phyloP scores from a whole-genome alignment of 2,797 vertebrate genomes.

The Lepilemur septentrionalis region DNA sequence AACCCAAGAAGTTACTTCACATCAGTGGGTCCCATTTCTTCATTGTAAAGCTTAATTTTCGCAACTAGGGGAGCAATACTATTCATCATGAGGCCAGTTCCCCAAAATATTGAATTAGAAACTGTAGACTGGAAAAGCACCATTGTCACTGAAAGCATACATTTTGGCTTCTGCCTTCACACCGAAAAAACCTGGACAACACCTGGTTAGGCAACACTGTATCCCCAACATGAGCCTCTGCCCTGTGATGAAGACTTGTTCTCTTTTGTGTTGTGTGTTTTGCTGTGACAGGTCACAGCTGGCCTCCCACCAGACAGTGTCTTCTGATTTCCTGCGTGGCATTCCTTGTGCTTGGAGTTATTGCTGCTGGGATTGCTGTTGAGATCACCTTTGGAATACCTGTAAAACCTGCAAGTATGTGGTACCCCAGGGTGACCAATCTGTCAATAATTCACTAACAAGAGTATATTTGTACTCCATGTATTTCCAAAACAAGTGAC shows the following conservation, averaged over 20 bases:
- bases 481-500: not conserved
- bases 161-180: not conserved
- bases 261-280: not conserved
- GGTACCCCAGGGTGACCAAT: not conserved
- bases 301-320: not conserved
- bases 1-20: not conserved
- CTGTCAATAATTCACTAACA: not conserved
- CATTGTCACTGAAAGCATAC: not conserved
- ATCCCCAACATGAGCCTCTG: not conserved
- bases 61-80: not conserved
- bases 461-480: not conserved
- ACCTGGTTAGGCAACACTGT: not conserved
- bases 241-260: not conserved
- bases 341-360: slow-evolving; percentile 35
- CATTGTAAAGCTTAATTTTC: not conserved
- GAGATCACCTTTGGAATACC: slow-evolving; percentile 58
- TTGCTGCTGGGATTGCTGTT: slow-evolving; percentile 11
- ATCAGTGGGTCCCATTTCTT: not conserved
- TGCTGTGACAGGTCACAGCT: not conserved
- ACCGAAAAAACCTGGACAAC: not conserved
- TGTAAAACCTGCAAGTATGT: slow-evolving; percentile 52
- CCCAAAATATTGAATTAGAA: not conserved
- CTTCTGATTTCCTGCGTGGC: slow-evolving; percentile 33
- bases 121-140: not conserved
- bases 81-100: not conserved